These are phyloP conservation scores for Steinernema khuongi DNA, from an alignment of 1,140 invertebrate genomes.

Conservation along the genomic window DNA sequence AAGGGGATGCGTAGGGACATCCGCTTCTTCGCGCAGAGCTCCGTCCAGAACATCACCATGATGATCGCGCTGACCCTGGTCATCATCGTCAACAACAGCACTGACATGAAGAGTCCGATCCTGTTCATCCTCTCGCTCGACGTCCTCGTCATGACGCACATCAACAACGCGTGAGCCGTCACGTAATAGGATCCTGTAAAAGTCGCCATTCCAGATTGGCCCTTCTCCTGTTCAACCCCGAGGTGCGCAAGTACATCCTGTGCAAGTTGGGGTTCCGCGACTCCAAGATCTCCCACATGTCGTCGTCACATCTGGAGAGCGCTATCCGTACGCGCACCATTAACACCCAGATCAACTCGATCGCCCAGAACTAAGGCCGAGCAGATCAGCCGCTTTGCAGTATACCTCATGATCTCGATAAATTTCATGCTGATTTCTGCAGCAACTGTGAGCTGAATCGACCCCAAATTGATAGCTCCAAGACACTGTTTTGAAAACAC, in stretches of 20 bases:
- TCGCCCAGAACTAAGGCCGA: no score
- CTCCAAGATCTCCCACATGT: not conserved
- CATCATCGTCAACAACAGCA: not conserved
- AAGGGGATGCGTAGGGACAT: conserved; percentile 2
- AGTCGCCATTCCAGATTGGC: not conserved
- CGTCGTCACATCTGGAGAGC: no score
- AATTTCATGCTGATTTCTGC: no score
- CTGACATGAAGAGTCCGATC: not conserved
- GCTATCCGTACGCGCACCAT: no score
- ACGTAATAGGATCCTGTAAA: not conserved
- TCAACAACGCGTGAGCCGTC: not conserved
- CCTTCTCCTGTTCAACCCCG: not conserved
- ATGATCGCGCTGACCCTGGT: not conserved
- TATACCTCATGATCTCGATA: no score
- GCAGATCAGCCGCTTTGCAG: no score
- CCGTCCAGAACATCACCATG: conserved; percentile 2
- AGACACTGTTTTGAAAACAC: no score
- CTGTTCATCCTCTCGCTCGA: not conserved
- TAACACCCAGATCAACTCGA: no score
- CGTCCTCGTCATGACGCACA: conserved; percentile 6
- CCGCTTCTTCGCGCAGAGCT: conserved; percentile 3
- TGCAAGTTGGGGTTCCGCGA: not conserved
- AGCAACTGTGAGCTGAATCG: no score
- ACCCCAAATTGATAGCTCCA: no score
- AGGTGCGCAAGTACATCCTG: not conserved